Base-by-base conservation (phyloP, 2,888 invertebrate species). In the Macrophya alboannulata region DNA sequence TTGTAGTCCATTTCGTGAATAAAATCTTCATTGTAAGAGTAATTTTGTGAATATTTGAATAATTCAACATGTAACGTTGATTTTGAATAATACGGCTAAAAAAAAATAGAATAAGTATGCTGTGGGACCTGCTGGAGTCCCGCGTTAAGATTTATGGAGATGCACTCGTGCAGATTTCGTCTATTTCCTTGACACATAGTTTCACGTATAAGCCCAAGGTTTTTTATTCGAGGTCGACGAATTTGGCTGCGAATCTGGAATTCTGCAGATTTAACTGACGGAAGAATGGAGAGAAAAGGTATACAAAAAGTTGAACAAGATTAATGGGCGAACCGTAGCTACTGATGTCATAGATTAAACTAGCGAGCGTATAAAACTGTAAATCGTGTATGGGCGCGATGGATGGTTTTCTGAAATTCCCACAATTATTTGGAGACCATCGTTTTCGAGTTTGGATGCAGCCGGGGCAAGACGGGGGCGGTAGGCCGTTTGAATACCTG, bases 91-190 rank as follows among this genome's bases (percentile, higher is more conserved):
- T n/a, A 17, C 17, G 17, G 17, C 8, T 0, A 48, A n/a, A 76
- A 72, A 25, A 45, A 5, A 48, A 71, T 71, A 37, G 15, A 15
- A 48, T 3, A n/a, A 12, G 17, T 12, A 6, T 48, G 17, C n/a
- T 31, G n/a, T 10, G 15, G n/a, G 43, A 45, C 72, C 1, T 45
- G 4, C 1, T 45, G 4, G 15, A 21, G 21, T 45, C 4, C 17
- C 31, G 21, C 15, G 48, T 45, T 21, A 21, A 55, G 31, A 79
- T 55, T 45, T 37, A 25, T 8, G 37, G 25, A 59, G 37, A 79
- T 55, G 21, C 79, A 79, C 45, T 79, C 59, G 79, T 55, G 15
- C 79, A 48, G 37, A 79, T 81, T 81, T 59, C 25, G 43, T 81
- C 81, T 45, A 59, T 62, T 81, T 21, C n/a, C 59, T 51, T 59